Percentiles rank a stretch among this genome's conserved stretches.
Evolutionary conservation across 2,113 vertebrate genomes (phyloP).

Genomic region (Phylloscopus trochilus): DNA sequence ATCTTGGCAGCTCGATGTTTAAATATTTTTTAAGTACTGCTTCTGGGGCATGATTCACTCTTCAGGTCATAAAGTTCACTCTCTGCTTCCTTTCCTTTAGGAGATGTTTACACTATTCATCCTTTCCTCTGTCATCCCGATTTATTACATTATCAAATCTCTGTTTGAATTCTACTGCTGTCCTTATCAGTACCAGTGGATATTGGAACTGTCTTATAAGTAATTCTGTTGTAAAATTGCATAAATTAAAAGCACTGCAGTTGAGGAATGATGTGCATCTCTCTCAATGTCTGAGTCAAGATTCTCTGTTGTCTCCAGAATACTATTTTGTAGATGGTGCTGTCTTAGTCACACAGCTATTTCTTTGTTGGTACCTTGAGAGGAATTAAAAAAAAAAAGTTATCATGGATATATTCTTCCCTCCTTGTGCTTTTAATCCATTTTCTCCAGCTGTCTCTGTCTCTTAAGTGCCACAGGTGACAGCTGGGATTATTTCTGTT

Average conservation of each 20-base stretch:
- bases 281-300: not conserved
- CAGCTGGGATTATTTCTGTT: not conserved
- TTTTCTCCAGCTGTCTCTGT: not conserved
- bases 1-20: rapidly evolving
- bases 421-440: not conserved
- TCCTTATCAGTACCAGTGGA: not conserved
- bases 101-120: not conserved
- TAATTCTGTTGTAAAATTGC: not conserved
- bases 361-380: not conserved
- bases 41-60: not conserved
- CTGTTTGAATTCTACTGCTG: not conserved
- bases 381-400: not conserved
- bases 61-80: not conserved
- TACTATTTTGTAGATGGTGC: not conserved
- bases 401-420: not conserved
- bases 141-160: not conserved
- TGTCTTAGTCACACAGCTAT: not conserved
- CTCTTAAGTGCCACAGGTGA: not conserved
- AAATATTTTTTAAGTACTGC: not conserved
- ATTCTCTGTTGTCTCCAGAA: not conserved
- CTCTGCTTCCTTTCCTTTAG: not conserved
- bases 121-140: not conserved
- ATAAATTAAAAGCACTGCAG: not conserved
- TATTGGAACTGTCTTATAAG: not conserved
- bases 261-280: not conserved